phyloP scores from a whole-genome alignment of 2,888 invertebrate genomes.

The Trilocha varians region DNA sequence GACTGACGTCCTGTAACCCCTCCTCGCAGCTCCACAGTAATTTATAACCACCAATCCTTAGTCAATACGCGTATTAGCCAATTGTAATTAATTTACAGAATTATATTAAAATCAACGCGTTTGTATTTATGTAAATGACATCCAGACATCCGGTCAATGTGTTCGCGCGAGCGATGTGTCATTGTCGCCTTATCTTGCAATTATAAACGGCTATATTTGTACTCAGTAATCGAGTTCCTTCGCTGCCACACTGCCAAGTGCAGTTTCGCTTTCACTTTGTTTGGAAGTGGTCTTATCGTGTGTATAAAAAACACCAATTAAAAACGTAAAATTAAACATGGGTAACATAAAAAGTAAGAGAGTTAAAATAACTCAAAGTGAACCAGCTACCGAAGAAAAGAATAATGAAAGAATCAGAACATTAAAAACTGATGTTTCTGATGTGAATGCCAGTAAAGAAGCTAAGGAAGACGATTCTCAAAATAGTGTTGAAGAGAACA shows the following conservation, averaged over 20 bases:
- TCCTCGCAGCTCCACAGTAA: too few relatives aligned
- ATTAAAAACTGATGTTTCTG: conserved; percentile 44
- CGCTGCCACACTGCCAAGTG: conserved; percentile 27
- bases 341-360: conserved; percentile 62
- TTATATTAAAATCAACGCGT: conserved; percentile 2
- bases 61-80: not conserved
- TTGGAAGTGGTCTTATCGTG: conserved; percentile 40
- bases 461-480: conserved; percentile 21
- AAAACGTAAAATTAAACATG: too few relatives aligned
- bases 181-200: conserved; percentile 56
- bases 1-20: too few relatives aligned
- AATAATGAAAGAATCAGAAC: conserved; percentile 39
- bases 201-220: conserved; percentile 38
- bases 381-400: conserved; percentile 28
- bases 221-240: conserved; percentile 36
- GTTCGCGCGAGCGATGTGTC: conserved; percentile 53
- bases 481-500: conserved; percentile 25
- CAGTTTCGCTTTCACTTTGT: conserved; percentile 49
- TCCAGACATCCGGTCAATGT: conserved; percentile 38
- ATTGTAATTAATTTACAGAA: not conserved
- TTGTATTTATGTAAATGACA: conserved; percentile 15
- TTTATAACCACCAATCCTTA: not conserved
- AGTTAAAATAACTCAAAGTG: conserved; percentile 50
- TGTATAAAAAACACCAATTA: too few relatives aligned
- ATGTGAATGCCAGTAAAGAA: conserved; percentile 13